Base-by-base conservation (phyloP, 2,888 invertebrate genomes). In the Melieria picta region DNA sequence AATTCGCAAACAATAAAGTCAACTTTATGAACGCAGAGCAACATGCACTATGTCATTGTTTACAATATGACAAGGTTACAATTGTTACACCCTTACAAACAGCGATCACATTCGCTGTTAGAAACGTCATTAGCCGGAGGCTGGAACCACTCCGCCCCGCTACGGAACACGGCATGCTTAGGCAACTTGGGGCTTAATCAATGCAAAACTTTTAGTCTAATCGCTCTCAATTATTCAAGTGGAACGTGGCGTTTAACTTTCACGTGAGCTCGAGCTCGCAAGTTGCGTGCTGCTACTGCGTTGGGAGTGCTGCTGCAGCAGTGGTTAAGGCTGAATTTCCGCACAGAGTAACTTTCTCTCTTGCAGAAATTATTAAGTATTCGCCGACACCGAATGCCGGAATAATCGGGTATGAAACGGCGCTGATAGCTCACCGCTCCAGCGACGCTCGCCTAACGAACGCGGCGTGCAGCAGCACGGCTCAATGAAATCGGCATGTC, bases 191-290 rank as follows among this genome's bases (percentile, higher is more conserved):
- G 79, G 80, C 82, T 77, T 80, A 83, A 83, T 83, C 83, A 84
- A 84, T 84, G 83, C 77, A 80, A 84, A 81, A 83, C 81, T 83
- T 84, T 83, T 76, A 78, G 81, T 81, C 83, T 83, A 83, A 83
- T 83, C 83, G 83, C 80, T 83, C 82, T 81, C 83, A 83, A 83
- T 83, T 83, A 83, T 83, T 84, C 83, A 82, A 82, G 83, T 81
- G 84, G 80, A 84, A 83, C 83, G 83, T 83, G 84, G 82, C 79
- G 81, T 82, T 82, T 82, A 82, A 82, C 83, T 83, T 82, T 80
- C 80, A 79, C 83, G 81, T 83, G 83, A 80, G 79, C 70, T 70
- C 55, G 69, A 30, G 30, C 30, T 30, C 30, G 30, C 50, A 50
- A 11, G 10, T 11, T 50, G 43, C 13, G 56, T 55, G 16, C 13